Conservation (phyloP, 64 coral and sea anemone genomes). For the Porites lutea region DNA sequence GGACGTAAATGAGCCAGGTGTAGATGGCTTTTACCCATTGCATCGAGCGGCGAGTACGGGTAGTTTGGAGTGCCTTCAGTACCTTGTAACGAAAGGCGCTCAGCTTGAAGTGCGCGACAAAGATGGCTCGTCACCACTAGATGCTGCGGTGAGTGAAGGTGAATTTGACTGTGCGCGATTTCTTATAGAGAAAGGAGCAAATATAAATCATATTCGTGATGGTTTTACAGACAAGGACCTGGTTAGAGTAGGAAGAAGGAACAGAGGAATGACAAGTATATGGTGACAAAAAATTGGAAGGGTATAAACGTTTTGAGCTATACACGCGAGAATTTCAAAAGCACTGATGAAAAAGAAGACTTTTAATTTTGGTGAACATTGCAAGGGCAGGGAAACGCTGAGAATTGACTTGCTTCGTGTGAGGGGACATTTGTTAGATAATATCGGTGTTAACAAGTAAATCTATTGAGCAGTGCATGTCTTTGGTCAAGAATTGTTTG, state of each 20-base stretch:
- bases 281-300: neutral
- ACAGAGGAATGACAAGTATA: neutral
- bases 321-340: no score
- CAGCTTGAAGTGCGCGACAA: conserved; percentile 67
- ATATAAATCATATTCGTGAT: conserved; percentile 78
- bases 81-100: conserved; percentile 74
- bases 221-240: conserved; percentile 67
- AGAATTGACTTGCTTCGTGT: no score
- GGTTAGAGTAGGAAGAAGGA: neutral
- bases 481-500: no score
- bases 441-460: no score
- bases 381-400: no score
- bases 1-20: conserved; percentile 59
- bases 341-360: no score
- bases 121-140: conserved; percentile 80
- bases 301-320: no score
- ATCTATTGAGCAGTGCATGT: no score
- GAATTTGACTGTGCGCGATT: conserved; percentile 87
- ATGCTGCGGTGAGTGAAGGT: conserved; percentile 77
- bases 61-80: conserved; percentile 79
- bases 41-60: conserved; percentile 84
- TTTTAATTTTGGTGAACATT: no score
- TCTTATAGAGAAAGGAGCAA: conserved; percentile 77
- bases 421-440: no score
- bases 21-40: conserved; percentile 83